Base-by-base conservation (phyloP, 1,140 invertebrate genomes). In the Magallana angulata region DNA sequence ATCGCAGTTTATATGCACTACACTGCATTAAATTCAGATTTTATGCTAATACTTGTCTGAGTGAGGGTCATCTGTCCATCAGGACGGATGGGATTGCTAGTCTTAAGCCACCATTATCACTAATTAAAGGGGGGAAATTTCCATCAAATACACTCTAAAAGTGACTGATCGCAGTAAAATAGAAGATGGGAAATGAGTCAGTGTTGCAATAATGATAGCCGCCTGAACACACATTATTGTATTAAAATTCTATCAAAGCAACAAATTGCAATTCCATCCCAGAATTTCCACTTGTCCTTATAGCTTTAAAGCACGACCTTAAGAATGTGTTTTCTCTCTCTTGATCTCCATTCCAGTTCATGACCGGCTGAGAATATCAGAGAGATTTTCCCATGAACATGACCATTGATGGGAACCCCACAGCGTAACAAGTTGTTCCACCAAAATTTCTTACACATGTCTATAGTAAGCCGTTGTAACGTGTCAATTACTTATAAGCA, bases 11-110 rank as follows among this genome's bases (percentile, higher is more conserved):
- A 11, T 12, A 18, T 76, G 68, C 68, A 76, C 68, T 76, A 30
- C 24, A 76, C 24, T 76, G 68, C 68, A 76, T 76, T 24, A 76
- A 76, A 76, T 76, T 76, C 68, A 76, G 68, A 76, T 36, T 76
- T 76, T 76, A 76, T 76, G 68, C 68, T 76, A 76, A 76, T 76
- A 11, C 18, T 76, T 76, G 24, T 24, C 68, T 76, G 68, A 76
- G 24, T 76, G 14, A 36, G 24, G 68, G 68, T 76, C 68, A 76
- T 30, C 68, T 76, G 68, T 76, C 68, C 68, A 76, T 76, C 68
- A 76, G 8, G 68, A 76, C 3, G 68, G 68, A 76, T 76, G 68
- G 14, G 68, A 76, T 48, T 76, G 68, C 24, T 18, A 30, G 8
- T 36, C 68, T 12, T 30, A 48, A 11, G 24, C 68, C 36, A 76